These are phyloP conservation scores for Natator depressus DNA, from an alignment of 2,113 vertebrate genomes.

Conservation along the genomic window DNA sequence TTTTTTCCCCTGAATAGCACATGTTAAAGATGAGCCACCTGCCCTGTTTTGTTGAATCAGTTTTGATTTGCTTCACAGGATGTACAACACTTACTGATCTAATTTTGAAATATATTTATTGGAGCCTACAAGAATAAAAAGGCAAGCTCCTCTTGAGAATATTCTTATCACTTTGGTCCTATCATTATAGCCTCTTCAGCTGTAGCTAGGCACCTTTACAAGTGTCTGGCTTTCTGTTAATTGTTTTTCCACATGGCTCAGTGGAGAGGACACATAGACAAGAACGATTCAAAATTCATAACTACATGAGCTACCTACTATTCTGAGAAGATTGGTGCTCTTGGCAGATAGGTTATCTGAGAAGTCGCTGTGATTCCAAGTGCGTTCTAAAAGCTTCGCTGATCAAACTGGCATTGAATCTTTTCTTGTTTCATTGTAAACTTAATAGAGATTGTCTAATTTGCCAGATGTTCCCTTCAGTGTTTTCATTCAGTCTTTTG, in stretches of 20 bases:
- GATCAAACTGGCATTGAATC: background rate
- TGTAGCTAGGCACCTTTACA: background rate
- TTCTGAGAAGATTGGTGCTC: background rate
- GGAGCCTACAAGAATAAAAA: rapidly evolving
- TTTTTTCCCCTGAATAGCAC: background rate
- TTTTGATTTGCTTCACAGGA: background rate
- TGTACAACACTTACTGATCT: background rate
- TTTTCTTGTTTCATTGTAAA: slow-evolving; percentile 21
- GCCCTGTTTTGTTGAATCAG: background rate
- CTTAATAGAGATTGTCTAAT: slow-evolving; percentile 15
- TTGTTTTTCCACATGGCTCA: background rate
- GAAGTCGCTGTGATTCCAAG: background rate
- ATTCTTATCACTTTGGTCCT: background rate
- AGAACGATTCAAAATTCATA: slow-evolving; percentile 5
- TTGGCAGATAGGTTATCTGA: background rate
- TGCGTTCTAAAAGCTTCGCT: slow-evolving; percentile 17
- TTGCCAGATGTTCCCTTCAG: slow-evolving; percentile 12
- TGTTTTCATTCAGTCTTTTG: background rate
- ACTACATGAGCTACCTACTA: background rate
- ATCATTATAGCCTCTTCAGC: background rate
- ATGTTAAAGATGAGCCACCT: background rate
- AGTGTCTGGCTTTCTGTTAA: background rate
- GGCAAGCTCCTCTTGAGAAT: background rate
- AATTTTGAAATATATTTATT: background rate
- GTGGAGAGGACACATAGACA: background rate